phyloP scores from a whole-genome alignment of 2,797 vertebrate species.

The Acanthurus leucopareius region DNA sequence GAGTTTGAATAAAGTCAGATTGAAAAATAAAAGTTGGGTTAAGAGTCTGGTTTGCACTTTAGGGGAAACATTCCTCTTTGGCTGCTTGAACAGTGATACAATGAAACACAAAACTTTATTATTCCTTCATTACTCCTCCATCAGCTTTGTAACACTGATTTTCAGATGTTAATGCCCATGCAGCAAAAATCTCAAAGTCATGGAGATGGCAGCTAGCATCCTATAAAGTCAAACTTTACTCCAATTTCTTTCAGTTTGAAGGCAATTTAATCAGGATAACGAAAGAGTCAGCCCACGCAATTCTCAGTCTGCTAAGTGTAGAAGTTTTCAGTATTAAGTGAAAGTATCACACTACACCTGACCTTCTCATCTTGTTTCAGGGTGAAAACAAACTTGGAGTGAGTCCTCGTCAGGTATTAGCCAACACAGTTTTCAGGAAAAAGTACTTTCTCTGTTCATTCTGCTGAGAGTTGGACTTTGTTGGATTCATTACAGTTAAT shows the following conservation, averaged over 20 bases:
- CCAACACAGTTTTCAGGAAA: slow-evolving; percentile 43
- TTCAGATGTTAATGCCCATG: neutral
- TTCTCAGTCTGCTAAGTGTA: slow-evolving; percentile 14
- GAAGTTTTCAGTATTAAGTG: neutral
- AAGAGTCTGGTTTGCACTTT: slow-evolving; percentile 10
- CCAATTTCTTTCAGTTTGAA: slow-evolving; percentile 20
- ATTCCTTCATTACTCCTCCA: neutral
- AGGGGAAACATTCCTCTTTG: neutral
- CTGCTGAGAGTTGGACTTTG: slow-evolving; percentile 58
- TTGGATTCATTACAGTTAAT: slow-evolving; percentile 70
- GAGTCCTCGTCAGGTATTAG: slow-evolving; percentile 47
- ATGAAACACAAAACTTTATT: neutral
- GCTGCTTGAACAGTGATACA: neutral
- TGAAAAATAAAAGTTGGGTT: neutral
- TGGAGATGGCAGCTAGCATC: neutral
- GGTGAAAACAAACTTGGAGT: slow-evolving; percentile 51
- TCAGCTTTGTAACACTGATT: neutral
- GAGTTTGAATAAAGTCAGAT: neutral
- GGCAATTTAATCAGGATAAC: slow-evolving; percentile 27
- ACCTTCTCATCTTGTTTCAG: slow-evolving; percentile 43
- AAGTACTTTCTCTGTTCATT: slow-evolving; percentile 47
- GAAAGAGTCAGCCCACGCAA: neutral
- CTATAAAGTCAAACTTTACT: slow-evolving; percentile 19
- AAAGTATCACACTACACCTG: slow-evolving; percentile 4
- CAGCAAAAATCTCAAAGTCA: slow-evolving; percentile 1